phyloP scores from a whole-genome alignment of 2,113 vertebrate species.

The Taurulus bubalis region DNA sequence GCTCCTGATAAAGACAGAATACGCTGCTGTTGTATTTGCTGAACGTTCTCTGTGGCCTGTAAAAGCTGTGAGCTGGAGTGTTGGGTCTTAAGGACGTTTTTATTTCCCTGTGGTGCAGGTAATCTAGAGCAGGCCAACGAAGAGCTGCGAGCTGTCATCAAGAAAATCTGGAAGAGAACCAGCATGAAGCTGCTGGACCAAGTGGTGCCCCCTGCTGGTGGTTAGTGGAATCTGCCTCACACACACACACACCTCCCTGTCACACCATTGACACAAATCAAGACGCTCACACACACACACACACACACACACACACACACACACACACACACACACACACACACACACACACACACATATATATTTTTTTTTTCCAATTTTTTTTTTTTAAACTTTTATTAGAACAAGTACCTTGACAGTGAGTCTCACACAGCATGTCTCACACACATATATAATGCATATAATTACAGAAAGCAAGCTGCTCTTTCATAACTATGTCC shows the following conservation, averaged over 20 bases:
- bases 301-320: neutral
- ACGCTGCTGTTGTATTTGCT: neutral
- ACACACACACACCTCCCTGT: slow-evolving; percentile 2
- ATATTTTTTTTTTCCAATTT: too few species aligned
- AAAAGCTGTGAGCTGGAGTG: slow-evolving; percentile 9
- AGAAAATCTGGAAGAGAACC: slow-evolving; percentile 99
- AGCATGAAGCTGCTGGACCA: slow-evolving; percentile 99
- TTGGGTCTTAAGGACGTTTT: slow-evolving; percentile 37
- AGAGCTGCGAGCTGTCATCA: slow-evolving; percentile 97
- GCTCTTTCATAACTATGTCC: neutral
- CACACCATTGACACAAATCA: too few species aligned
- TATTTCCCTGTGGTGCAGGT: slow-evolving; percentile 79
- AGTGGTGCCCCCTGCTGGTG: slow-evolving; percentile 98
- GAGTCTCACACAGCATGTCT: too few species aligned
- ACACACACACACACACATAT: slow-evolving; percentile 18
- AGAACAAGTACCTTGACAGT: too few species aligned
- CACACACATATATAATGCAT: slow-evolving; percentile 35
- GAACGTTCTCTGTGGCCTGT: neutral
- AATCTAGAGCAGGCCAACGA: slow-evolving; percentile 99
- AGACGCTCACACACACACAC: too few species aligned
- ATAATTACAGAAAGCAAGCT: slow-evolving; percentile 33
- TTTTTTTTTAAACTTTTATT: too few species aligned
- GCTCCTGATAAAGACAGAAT: neutral
- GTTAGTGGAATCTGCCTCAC: slow-evolving; percentile 86
- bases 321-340: slow-evolving; percentile 1